Evolutionary conservation across 30 jellyfish, hydroid and myxozoan genomes (phyloP).

Genomic region (Pseudorhiza aurosa): DNA sequence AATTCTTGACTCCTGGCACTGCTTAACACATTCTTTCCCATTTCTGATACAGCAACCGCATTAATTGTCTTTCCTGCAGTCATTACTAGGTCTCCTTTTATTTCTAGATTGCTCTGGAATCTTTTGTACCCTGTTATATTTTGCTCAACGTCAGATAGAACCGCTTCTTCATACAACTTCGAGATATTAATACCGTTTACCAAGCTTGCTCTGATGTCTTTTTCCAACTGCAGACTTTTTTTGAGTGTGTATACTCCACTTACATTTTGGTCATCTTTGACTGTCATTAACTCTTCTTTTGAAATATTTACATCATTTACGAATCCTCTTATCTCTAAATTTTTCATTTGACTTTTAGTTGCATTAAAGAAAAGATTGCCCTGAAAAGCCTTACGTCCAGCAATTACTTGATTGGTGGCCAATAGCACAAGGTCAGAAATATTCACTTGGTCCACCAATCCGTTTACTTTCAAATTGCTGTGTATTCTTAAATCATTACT

Average conservation of each 20-base stretch:
- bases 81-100: slow-evolving; percentile 57
- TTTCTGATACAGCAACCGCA: slow-evolving; percentile 84
- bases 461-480: slow-evolving; percentile 41
- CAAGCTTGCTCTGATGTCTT: slow-evolving; percentile 10
- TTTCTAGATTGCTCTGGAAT: slow-evolving; percentile 14
- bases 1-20: slow-evolving; percentile 57
- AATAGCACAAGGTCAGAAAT: slow-evolving; percentile 49
- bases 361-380: slow-evolving; percentile 30
- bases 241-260: slow-evolving; percentile 28
- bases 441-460: slow-evolving; percentile 70
- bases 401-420: slow-evolving; percentile 55
- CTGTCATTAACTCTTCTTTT: slow-evolving; percentile 46
- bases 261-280: slow-evolving; percentile 16
- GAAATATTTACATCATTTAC: slow-evolving; percentile 54
- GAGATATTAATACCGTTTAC: slow-evolving; percentile 63
- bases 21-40: slow-evolving; percentile 42
- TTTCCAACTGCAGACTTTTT: slow-evolving; percentile 5
- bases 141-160: slow-evolving; percentile 51
- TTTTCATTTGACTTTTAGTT: not conserved
- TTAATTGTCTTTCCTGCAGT: slow-evolving; percentile 44
- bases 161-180: slow-evolving; percentile 28
- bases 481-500: not conserved
- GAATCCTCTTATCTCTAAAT: slow-evolving; percentile 64
- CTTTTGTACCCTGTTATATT: slow-evolving; percentile 46
- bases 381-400: slow-evolving; percentile 33